phyloP scores from a whole-genome alignment of 1,140 invertebrate genomes.

The Paracyclopina nana region DNA sequence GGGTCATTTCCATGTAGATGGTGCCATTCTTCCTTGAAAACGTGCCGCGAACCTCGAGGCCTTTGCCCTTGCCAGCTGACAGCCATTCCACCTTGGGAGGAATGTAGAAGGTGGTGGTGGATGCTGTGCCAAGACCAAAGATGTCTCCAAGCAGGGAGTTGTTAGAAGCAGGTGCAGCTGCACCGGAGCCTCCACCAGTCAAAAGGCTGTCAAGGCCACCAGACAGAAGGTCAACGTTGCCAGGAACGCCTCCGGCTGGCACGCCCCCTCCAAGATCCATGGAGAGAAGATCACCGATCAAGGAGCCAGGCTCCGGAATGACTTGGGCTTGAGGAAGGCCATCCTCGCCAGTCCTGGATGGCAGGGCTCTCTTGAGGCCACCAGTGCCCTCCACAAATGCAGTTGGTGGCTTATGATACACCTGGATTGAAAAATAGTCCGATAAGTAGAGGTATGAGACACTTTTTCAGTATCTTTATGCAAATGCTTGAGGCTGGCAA shows the following conservation, averaged over 20 bases:
- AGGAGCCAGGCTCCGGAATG: conserved; percentile 72
- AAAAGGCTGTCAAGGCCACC: conserved; percentile 32
- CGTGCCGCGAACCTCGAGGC: conserved; percentile 90
- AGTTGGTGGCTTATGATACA: conserved; percentile 97
- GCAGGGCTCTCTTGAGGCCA: conserved; percentile 6
- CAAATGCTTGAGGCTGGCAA: too few relatives aligned
- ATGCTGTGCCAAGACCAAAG: conserved; percentile 52
- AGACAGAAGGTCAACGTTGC: conserved; percentile 29
- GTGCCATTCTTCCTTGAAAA: conserved; percentile 64
- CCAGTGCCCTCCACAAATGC: conserved; percentile 79
- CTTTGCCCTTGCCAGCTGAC: conserved; percentile 84
- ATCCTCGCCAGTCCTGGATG: conserved; percentile 22
- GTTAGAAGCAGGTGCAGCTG: conserved; percentile 17
- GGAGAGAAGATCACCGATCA: conserved; percentile 87
- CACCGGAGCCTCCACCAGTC: conserved; percentile 19
- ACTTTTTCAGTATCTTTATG: too few relatives aligned
- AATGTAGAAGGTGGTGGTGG: conserved; percentile 36
- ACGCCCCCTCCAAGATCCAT: conserved; percentile 60
- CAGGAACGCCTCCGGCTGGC: conserved; percentile 21
- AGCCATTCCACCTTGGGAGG: conserved; percentile 78
- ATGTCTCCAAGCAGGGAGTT: conserved; percentile 59
- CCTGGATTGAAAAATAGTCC: too few relatives aligned
- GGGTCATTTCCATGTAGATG: conserved; percentile 87
- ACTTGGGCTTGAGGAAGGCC: conserved; percentile 36
- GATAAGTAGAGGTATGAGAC: too few relatives aligned